Conservation (phyloP, 1,140 invertebrate species). For the Vanessa atalanta region DNA sequence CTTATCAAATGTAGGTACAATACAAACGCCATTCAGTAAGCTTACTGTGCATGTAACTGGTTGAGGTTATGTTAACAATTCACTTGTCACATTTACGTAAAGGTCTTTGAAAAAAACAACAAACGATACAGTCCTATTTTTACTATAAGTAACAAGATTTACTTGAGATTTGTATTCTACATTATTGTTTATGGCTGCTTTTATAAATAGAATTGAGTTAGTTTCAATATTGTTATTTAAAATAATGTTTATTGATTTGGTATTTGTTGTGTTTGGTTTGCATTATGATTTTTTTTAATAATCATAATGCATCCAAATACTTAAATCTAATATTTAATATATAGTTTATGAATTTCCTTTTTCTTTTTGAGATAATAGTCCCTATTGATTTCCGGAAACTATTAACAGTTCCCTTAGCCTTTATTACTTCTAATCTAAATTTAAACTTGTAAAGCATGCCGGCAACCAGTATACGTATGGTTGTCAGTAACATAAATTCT, state of each 20-base stretch:
- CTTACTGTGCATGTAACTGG: conserved; percentile 41
- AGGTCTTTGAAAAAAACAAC: not conserved
- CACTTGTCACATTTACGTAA: not conserved
- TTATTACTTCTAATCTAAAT: too few relatives aligned
- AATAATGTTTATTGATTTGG: not conserved
- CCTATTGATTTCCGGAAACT: too few relatives aligned
- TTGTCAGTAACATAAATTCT: too few relatives aligned
- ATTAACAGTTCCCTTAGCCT: too few relatives aligned
- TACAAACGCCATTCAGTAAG: conserved; percentile 35
- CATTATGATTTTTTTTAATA: too few relatives aligned
- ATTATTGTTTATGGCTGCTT: conserved; percentile 8
- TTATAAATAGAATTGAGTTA: conserved; percentile 10
- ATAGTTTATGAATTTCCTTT: too few relatives aligned
- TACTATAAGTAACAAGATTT: conserved; percentile 24
- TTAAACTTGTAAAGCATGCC: too few relatives aligned
- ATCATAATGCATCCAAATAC: too few relatives aligned
- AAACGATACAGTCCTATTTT: not conserved
- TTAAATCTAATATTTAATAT: too few relatives aligned
- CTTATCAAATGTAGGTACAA: conserved; percentile 40
- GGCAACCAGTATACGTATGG: too few relatives aligned
- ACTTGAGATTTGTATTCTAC: conserved; percentile 1
- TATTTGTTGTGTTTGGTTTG: too few relatives aligned
- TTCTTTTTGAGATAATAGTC: too few relatives aligned
- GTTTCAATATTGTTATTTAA: not conserved
- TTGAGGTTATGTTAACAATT: conserved; percentile 18